phyloP scores from a whole-genome alignment of 2,888 invertebrate species.

The Melipona bicolor region DNA sequence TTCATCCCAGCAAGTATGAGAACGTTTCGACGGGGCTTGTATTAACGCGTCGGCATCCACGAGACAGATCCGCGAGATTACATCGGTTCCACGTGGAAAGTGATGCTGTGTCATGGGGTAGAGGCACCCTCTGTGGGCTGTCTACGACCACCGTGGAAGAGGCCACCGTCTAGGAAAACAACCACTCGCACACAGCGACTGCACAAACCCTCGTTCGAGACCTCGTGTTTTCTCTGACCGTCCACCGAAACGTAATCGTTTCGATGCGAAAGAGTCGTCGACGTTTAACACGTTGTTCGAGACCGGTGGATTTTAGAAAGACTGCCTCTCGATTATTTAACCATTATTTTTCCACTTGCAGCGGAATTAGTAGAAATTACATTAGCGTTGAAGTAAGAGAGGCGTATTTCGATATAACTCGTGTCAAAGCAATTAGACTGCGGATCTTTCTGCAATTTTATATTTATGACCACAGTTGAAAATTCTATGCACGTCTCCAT shows the following conservation, averaged over 20 bases:
- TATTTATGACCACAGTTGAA: too few species aligned
- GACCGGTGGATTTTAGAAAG: too few species aligned
- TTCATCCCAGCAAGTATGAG: slow-evolving; percentile 40
- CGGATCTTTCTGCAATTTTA: too few species aligned
- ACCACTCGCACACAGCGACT: slow-evolving; percentile 51
- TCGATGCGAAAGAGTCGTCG: slow-evolving; percentile 53
- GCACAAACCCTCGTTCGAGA: slow-evolving; percentile 40
- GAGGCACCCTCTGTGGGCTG: slow-evolving; percentile 37
- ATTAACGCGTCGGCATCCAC: slow-evolving; percentile 63
- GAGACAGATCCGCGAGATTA: slow-evolving; percentile 69
- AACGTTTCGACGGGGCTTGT: slow-evolving; percentile 26
- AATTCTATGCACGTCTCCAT: too few species aligned
- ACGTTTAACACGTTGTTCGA: slow-evolving; percentile 27
- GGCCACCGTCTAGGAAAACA: slow-evolving; percentile 50
- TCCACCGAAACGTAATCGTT: slow-evolving; percentile 78
- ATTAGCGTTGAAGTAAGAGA: too few species aligned
- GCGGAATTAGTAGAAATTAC: too few species aligned
- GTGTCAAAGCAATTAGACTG: too few species aligned
- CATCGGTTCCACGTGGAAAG: slow-evolving; percentile 66
- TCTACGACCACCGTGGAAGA: slow-evolving; percentile 56
- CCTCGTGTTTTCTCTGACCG: slow-evolving; percentile 57
- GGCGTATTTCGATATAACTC: too few species aligned
- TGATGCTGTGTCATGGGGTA: slow-evolving; percentile 67
- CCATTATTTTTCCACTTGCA: too few species aligned
- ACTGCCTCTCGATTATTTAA: too few species aligned